Conservation (phyloP, 2,113 vertebrate genomes). For the Glareola pratincola region DNA sequence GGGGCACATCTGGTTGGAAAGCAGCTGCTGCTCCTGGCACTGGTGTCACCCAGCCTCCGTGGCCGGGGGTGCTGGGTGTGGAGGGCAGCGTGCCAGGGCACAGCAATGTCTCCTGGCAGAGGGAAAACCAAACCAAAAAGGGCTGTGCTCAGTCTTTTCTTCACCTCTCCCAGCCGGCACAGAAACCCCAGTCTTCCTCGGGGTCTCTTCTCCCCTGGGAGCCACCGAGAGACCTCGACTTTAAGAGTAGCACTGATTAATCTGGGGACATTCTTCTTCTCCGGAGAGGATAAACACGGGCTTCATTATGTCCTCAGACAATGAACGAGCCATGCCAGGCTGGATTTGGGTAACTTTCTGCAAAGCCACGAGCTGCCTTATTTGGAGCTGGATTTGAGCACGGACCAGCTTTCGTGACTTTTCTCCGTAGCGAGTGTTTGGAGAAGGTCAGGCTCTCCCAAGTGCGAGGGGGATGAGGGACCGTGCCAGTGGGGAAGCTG, state of each 20-base stretch:
- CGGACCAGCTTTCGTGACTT: background rate
- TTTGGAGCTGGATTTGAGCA: constrained; percentile 35
- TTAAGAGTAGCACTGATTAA: background rate
- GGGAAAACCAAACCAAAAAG: background rate
- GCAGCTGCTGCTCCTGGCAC: background rate
- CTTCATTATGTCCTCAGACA: background rate
- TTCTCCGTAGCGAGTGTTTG: background rate
- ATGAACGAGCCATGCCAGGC: background rate
- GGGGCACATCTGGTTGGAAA: background rate
- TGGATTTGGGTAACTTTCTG: background rate
- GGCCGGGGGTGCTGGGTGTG: fast-evolving
- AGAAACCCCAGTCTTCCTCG: background rate
- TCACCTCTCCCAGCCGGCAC: background rate
- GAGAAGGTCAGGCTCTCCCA: background rate
- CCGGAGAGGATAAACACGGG: background rate
- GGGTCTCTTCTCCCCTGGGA: background rate
- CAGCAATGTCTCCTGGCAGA: background rate
- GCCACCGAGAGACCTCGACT: background rate
- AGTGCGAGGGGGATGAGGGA: background rate
- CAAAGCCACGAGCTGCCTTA: background rate
- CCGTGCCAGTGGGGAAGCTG: fast-evolving
- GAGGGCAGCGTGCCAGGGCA: background rate
- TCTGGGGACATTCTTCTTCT: background rate
- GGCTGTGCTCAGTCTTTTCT: background rate
- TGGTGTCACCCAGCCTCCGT: background rate